Percentiles rank a stretch among this genome's conserved stretches.
These are phyloP conservation scores for Lasioglossum marginatum DNA, from an alignment of 2,888 invertebrate genomes.

Conservation along the genomic window DNA sequence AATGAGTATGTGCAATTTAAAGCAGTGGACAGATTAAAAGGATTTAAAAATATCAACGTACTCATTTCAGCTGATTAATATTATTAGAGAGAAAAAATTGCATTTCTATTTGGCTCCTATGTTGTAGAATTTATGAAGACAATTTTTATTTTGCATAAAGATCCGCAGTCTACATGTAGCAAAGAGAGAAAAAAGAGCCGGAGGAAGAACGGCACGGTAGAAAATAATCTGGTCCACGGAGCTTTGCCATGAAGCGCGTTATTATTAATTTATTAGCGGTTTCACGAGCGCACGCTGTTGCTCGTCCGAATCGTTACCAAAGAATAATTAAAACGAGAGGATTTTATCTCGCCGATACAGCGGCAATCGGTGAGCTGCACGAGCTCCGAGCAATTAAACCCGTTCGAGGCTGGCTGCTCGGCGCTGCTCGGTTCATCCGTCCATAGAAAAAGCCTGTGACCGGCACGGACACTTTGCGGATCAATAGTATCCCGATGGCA, in stretches of 20 bases:
- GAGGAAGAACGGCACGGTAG: background rate
- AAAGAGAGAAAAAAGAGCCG: background rate
- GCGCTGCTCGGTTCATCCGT: conserved; percentile 49
- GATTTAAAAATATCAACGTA: no score
- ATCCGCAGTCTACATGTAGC: no score
- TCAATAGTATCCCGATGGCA: conserved; percentile 48
- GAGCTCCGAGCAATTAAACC: conserved; percentile 46
- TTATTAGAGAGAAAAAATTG: no score
- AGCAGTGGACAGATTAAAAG: no score
- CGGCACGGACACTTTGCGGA: conserved; percentile 54
- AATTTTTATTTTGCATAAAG: no score
- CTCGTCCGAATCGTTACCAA: conserved; percentile 42
- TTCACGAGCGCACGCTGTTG: conserved; percentile 12
- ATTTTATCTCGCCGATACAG: conserved; percentile 42
- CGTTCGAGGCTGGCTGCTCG: conserved; percentile 25
- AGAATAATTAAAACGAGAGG: conserved; percentile 59
- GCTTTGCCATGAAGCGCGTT: conserved; percentile 13
- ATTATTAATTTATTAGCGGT: conserved; percentile 53
- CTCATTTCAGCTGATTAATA: no score
- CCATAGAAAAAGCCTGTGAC: conserved; percentile 45
- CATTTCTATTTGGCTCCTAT: no score
- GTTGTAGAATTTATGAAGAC: no score
- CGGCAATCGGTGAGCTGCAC: conserved; percentile 42
- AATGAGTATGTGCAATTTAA: no score
- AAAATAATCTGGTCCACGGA: conserved; percentile 20